phyloP scores from a whole-genome alignment of 2,888 invertebrate genomes.

The Geophilus truncorum region DNA sequence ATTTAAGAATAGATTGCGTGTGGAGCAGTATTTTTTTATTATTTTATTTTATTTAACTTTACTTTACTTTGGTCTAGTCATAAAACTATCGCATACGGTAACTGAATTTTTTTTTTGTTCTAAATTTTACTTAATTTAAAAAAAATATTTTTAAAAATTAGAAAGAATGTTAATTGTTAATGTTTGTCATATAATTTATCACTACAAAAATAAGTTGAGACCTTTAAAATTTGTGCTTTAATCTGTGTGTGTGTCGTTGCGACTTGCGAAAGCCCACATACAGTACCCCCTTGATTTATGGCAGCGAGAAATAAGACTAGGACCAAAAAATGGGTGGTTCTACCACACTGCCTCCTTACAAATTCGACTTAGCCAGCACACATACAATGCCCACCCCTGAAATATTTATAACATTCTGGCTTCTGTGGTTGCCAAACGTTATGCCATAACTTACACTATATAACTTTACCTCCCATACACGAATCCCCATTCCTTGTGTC shows the following conservation, averaged over 20 bases:
- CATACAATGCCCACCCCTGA: conserved; percentile 1
- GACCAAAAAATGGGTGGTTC: neutral
- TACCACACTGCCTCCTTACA: neutral
- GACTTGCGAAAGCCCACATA: neutral
- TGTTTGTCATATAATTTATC: too few species aligned
- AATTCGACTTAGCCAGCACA: conserved; percentile 10
- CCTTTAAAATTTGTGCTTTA: too few species aligned
- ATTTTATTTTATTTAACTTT: too few species aligned
- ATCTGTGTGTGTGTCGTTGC: too few species aligned
- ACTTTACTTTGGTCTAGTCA: neutral
- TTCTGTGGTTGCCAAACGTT: conserved; percentile 15
- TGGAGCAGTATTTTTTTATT: neutral
- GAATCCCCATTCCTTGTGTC: neutral
- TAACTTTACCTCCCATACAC: neutral
- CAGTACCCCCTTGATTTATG: neutral
- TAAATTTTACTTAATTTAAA: too few species aligned
- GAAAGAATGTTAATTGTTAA: too few species aligned
- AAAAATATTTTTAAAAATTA: too few species aligned
- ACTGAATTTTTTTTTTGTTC: too few species aligned
- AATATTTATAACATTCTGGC: conserved; percentile 18
- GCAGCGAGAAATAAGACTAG: neutral
- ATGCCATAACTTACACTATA: conserved; percentile 6
- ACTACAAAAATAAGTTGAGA: too few species aligned
- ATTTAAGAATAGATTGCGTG: neutral
- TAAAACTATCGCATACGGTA: too few species aligned